A percentile compares a stretch with the other conserved stretches of the same genome.
Conservation (phyloP, 2,113 vertebrate genomes). For the Danionella cerebrum region DNA sequence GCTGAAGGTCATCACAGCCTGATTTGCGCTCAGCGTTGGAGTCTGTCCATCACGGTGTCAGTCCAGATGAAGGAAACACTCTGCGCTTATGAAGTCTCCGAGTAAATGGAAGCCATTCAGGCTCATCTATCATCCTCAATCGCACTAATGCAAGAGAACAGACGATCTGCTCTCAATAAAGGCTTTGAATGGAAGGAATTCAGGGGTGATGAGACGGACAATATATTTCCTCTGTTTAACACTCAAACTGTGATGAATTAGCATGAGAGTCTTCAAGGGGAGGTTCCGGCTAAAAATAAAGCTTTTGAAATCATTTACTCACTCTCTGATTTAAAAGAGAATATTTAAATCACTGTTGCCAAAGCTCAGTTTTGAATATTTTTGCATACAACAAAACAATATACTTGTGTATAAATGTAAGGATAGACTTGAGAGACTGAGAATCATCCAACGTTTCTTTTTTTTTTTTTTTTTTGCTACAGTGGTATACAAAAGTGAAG, state of each 20-base stretch:
- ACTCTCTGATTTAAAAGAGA: not conserved
- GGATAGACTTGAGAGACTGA: too few species aligned
- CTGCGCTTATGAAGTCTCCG: constrained; percentile 44
- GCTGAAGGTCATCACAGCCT: constrained; percentile 49
- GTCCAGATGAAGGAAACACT: constrained; percentile 45
- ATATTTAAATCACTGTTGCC: not conserved
- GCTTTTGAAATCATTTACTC: not conserved
- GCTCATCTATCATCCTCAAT: constrained; percentile 55
- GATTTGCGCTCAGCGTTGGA: constrained; percentile 41
- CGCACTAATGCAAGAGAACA: constrained; percentile 26
- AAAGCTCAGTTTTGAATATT: too few species aligned
- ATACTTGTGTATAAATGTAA: too few species aligned
- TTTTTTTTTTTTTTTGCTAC: too few species aligned
- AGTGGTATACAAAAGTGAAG: too few species aligned
- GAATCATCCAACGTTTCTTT: too few species aligned
- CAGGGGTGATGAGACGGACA: not conserved
- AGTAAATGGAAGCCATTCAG: constrained; percentile 54
- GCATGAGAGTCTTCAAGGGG: not conserved
- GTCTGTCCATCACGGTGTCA: constrained; percentile 54
- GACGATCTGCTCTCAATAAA: not conserved
- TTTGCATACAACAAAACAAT: too few species aligned
- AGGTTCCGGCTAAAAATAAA: not conserved
- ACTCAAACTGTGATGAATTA: constrained; percentile 7
- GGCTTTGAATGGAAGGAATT: not conserved
- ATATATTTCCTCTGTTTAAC: constrained; percentile 20